These are phyloP conservation scores for Hydra vulgaris DNA, from an alignment of 30 jellyfish, hydroid and myxozoan genomes.

Conservation along the genomic window DNA sequence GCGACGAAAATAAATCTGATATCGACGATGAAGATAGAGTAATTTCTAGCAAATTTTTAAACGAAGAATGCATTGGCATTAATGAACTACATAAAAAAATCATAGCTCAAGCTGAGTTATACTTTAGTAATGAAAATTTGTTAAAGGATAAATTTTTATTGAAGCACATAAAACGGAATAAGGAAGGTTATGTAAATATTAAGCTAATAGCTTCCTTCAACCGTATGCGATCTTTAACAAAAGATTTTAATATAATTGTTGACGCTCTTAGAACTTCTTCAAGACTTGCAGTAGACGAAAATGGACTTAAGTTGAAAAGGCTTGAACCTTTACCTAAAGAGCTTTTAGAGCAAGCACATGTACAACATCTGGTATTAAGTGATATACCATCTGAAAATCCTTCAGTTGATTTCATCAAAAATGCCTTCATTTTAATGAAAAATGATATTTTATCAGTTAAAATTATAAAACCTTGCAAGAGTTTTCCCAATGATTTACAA, in stretches of 20 bases:
- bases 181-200: constrained; percentile 89
- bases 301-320: constrained; percentile 67
- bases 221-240: constrained; percentile 68
- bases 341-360: constrained; percentile 83
- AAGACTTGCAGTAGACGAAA: constrained; percentile 52
- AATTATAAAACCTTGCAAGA: constrained; percentile 74
- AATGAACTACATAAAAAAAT: constrained; percentile 55
- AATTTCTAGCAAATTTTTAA: background rate
- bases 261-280: constrained; percentile 70
- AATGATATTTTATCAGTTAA: constrained; percentile 76
- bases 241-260: constrained; percentile 71
- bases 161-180: constrained; percentile 92
- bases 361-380: constrained; percentile 68
- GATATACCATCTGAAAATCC: constrained; percentile 87
- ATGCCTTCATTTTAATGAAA: constrained; percentile 38
- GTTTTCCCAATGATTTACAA: constrained; percentile 82
- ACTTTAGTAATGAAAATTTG: constrained; percentile 88
- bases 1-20: background rate
- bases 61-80: constrained; percentile 18
- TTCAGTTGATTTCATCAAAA: constrained; percentile 70
- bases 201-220: constrained; percentile 83
- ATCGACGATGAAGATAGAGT: background rate
- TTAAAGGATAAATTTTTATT: constrained; percentile 80
- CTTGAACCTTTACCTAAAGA: constrained; percentile 72
- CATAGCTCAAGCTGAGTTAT: constrained; percentile 75